Base-by-base conservation (phyloP, 1,140 invertebrate species). In the Schlechtendalia chinensis region DNA sequence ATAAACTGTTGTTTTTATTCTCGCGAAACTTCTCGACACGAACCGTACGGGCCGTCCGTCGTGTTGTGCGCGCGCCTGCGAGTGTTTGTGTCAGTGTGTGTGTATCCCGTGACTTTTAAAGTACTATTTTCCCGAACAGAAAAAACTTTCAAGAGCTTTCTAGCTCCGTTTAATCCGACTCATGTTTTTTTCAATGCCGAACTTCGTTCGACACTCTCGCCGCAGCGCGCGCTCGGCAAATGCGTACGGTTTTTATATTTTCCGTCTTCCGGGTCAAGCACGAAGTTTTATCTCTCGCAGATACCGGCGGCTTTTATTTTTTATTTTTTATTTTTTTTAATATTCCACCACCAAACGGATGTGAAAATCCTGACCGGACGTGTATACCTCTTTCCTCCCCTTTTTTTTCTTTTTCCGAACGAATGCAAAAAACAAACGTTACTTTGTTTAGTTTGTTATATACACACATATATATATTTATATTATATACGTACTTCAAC, bases 91-190 rank as follows among this genome's bases (percentile, higher is more conserved):
- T 65, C n/a, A n/a, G 61, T 65, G 61, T 17, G n/a, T 4, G 11
- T n/a, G 1, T 22, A 19, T 32, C 17, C 32, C 63, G 11, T 32
- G 29, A 32, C 24, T 63, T 63, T 63, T 63, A 63, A 22, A 67
- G 63, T 39, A 12, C n/a, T 56, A 17, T 24, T 61, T 17, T 63
- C 24, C 58, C 1, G 17, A 27, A 79, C 24, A 22, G 24, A 59
- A 59, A 39, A 77, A 77, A 77, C 74, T 77, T 79, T 79, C 58
- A 29, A 79, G 45, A 79, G 75, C 24, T 47, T 47, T 24, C 58
- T 10, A 5, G 4, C 58, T 50, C 5, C 24, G 75, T 79, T 79
- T 79, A 79, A 63, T 79, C 39, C 17, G 16, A 53, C 75, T 63
- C 22, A 29, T 50, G 75, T 47, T 79, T 79, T 61, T 69, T 69